phyloP scores from a whole-genome alignment of 2,888 invertebrate species.

The Cordilura impudica region DNA sequence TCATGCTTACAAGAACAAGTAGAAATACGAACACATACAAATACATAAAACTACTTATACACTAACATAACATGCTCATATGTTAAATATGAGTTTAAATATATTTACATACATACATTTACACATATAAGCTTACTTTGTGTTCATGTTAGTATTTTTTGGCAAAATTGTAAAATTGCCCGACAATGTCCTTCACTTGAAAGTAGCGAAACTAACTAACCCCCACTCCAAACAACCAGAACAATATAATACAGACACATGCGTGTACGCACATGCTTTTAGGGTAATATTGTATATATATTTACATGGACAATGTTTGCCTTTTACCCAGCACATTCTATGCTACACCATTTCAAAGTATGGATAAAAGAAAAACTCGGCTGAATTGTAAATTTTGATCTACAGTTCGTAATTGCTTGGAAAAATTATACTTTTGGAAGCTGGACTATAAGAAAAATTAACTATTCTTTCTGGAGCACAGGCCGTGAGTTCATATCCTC shows the following conservation, averaged over 20 bases:
- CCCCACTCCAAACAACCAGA: not conserved
- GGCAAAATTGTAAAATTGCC: slow-evolving; percentile 9
- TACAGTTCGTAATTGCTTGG: too few species aligned
- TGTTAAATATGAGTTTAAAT: too few species aligned
- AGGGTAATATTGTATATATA: slow-evolving; percentile 17
- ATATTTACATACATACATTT: too few species aligned
- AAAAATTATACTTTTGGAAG: too few species aligned
- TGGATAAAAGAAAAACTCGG: too few species aligned
- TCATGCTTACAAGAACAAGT: too few species aligned
- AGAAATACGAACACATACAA: too few species aligned
- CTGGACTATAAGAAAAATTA: too few species aligned
- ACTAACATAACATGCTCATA: not conserved
- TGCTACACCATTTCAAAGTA: not conserved
- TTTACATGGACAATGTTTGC: slow-evolving; percentile 28
- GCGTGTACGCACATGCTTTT: slow-evolving; percentile 35
- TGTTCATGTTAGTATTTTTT: not conserved
- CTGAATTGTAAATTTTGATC: too few species aligned
- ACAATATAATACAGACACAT: slow-evolving; percentile 3
- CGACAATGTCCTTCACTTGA: not conserved
- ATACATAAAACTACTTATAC: not conserved
- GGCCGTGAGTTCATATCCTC: too few species aligned
- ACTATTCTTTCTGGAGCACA: too few species aligned
- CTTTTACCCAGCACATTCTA: not conserved
- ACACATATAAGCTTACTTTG: not conserved
- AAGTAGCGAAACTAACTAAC: not conserved